Evolutionary conservation across 2,888 invertebrate genomes (phyloP).

Genomic region (Galerucella pusilla): DNA sequence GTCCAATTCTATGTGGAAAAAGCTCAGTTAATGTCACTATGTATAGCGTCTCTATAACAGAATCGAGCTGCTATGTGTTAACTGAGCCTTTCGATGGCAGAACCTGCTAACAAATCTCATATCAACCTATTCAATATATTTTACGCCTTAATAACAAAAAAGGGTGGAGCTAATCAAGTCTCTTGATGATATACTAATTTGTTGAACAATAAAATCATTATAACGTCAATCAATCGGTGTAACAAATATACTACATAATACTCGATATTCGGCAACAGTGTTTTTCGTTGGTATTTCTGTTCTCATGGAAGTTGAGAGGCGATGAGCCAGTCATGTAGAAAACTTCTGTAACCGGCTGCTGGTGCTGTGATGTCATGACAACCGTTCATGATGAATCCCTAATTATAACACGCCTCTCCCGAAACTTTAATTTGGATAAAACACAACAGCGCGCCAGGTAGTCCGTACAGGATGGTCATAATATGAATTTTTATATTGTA

Average conservation of each 20-base stretch:
- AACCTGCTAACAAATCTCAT: too few relatives aligned
- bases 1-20: too few relatives aligned
- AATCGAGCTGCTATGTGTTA: too few relatives aligned
- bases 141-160: too few relatives aligned
- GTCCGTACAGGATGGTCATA: constrained; percentile 12
- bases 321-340: constrained; percentile 57
- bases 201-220: neutral
- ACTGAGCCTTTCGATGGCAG: too few relatives aligned
- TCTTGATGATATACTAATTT: too few relatives aligned
- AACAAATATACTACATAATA: neutral
- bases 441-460: constrained; percentile 32
- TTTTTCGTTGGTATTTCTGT: constrained; percentile 24
- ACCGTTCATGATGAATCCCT: constrained; percentile 61
- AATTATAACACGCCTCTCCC: constrained; percentile 50
- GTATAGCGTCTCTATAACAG: too few relatives aligned
- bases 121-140: too few relatives aligned
- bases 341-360: constrained; percentile 56
- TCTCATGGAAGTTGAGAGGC: constrained; percentile 28
- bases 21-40: too few relatives aligned
- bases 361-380: constrained; percentile 55
- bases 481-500: constrained; percentile 1
- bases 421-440: constrained; percentile 54
- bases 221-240: neutral
- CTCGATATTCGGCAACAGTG: constrained; percentile 23
- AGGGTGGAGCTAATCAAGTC: too few relatives aligned